Evolutionary conservation across 2,888 invertebrate species (phyloP), one percentile per base, ranked within the genome.

Genomic region (Campopleginae sp.): DNA sequence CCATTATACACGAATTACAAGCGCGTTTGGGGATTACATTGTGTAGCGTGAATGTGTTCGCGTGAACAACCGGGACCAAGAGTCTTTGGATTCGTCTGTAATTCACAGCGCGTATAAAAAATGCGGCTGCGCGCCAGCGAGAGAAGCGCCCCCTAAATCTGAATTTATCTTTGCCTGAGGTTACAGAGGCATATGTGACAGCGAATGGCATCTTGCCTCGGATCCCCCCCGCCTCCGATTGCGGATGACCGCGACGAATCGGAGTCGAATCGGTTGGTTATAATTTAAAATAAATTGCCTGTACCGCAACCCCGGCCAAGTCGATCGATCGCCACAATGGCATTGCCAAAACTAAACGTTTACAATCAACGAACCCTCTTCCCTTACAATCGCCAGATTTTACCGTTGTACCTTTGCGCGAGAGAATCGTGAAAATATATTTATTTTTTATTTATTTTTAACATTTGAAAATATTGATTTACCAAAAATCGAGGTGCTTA

Each of bases 1-100:
- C 90, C 85, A 90, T 91, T 91, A 90, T 91, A 90, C 88, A 88
- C 91, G 86, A 89, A 90, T 91, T 90, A 90, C 89, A 89, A 88
- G 89, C 89, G 90, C 87, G 88, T 90, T 91, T 89, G 88, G 76
- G 89, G 87, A 88, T 88, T 83, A 88, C 88, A 89, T 89, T 89
- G 88, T 88, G 85, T 65, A 65, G 48, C 65, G 82, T 84, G 85
- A 85, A 86, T 48, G 78, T 75, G 81, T 77, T 78, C 75, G 72
- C 86, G 85, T 75, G 74, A 76, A 65, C 75, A 58, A 82, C 66
- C 75, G 75, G 65, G 70, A 70, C 70, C 38, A 51, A 78, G 31
- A 68, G 58, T 42, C 8, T 51, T 23, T 71, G 33, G 8, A 71
- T 44, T 65, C n/a, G 66, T 44, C 68, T 61, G 70, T 74, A 58